Evolutionary conservation across 2,888 invertebrate genomes (phyloP), one percentile per base, ranked within the genome.

Genomic region (Hyppa rectilinea): DNA sequence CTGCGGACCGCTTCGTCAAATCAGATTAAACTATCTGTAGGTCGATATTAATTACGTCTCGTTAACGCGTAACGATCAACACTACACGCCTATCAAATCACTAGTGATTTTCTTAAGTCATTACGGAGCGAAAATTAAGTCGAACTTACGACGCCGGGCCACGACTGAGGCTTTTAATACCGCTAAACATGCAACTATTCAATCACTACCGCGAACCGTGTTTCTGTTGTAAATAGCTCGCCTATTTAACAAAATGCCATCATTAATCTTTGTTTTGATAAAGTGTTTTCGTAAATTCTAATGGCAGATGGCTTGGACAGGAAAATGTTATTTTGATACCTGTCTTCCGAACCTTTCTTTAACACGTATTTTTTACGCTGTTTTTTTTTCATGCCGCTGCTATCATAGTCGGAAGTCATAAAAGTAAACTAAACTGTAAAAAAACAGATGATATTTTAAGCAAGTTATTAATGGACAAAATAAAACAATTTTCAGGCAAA

Each of bases 121-220:
- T 93, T 93, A 91, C 85, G 81, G 83, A 86, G 86, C 87, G 88
- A 92, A 91, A 92, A 94, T 93, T 90, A 92, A 91, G 90, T 90
- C 79, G 83, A 86, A 90, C 89, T 93, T 92, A 93, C 91, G 89
- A 87, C 88, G 78, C 64, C 80, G 74, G 86, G 72, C 88, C 92
- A 93, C 92, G 92, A 87, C 87, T 91, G 71, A 63, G 64, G 76
- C 81, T 87, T 89, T 93, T 91, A 94, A 93, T 92, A 92, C 89
- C 85, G 66, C 82, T 83, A 81, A 90, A 87, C 94, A 94, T 94
- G 94, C 94, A 91, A 94, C 88, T 91, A 91, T 92, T 92, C 92
- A 94, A 94, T 93, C 90, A 93, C 87, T 87, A 87, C 83, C 60
- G 69, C 62, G 63, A 74, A 71, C 80, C 78, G 82, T 86, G 87